These are phyloP conservation scores for Gila robusta DNA, from an alignment of 2,797 vertebrate species.

Conservation along the genomic window DNA sequence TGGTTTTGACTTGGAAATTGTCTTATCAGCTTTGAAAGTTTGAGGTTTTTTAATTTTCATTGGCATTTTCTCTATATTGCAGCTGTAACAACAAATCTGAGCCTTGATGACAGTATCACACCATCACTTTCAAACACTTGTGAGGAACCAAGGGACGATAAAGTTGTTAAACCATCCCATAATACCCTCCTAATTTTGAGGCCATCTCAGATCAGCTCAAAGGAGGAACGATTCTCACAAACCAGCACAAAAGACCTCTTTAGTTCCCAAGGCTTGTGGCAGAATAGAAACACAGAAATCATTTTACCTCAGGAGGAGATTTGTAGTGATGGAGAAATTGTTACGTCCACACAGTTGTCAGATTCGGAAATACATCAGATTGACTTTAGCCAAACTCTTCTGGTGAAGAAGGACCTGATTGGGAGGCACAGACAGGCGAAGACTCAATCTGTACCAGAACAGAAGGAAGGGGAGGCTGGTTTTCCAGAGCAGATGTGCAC, in stretches of 20 bases:
- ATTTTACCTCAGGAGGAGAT: constrained; percentile 16
- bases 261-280: constrained; percentile 26
- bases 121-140: constrained; percentile 13
- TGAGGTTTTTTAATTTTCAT: constrained; percentile 1
- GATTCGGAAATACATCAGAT: neutral
- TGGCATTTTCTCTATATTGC: constrained; percentile 22
- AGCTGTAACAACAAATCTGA: constrained; percentile 58
- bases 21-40: neutral
- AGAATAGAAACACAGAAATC: constrained; percentile 15
- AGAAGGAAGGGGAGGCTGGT: neutral
- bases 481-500: constrained; percentile 73
- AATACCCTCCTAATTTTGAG: constrained; percentile 17
- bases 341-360: neutral
- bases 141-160: constrained; percentile 13
- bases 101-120: neutral
- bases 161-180: neutral
- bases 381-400: constrained; percentile 8
- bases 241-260: neutral
- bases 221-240: constrained; percentile 30
- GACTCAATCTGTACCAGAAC: neutral
- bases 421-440: neutral
- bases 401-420: constrained; percentile 1
- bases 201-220: constrained; percentile 24
- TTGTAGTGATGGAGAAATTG: neutral
- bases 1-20: neutral